Base-by-base conservation (phyloP, 2,113 vertebrate genomes). In the Odocoileus hemionus region DNA sequence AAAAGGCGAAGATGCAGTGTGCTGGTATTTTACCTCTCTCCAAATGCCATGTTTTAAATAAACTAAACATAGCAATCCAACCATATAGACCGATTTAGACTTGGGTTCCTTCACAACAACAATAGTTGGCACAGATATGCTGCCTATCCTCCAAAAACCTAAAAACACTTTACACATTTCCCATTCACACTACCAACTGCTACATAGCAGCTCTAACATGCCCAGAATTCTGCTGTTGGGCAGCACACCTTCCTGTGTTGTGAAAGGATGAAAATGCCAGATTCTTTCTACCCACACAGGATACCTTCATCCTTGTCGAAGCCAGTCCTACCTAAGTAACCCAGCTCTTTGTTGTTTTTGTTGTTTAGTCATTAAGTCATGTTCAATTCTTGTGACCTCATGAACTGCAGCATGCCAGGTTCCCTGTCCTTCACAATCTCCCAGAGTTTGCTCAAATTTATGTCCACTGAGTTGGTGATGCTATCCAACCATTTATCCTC, bases 21-120 rank as follows among this genome's bases (percentile, higher is more conserved):
- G 58, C 93, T 98, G 94, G 64, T 92, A 98, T 98, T 97, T 98
- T 96, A 94, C 84, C 45, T 94, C 86, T 91, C 70, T 95, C 78
- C 64, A 97, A 96, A 97, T 97, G 86, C 58, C 67, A 86, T 79
- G 70, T 96, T 98, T 97, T 94, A 97, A 97, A 97, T 97, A 98
- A 98, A 97, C 83, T 60, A 52, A 95, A 93, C 47, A 89, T 5
- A 94, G 91, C 2, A 1, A 89, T 97, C 96, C 96, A 98, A 87
- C 76, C 70, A 83, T 70, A 97, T 43, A 96, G 93, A 96, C 91
- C 3, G 3, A 98, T 96, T 97, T 96, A 98, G 92, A 97, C 60
- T 83, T 89, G 60, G 13, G 70, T 94, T 97, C 79, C 79, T 96
- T 97, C 85, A 94, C 86, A 95, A 86, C 90, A 96, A 98, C 88